Percentiles rank a stretch among this genome's conserved stretches.
phyloP scores from a whole-genome alignment of 2,888 invertebrate species.

The Coremacera marginata region DNA sequence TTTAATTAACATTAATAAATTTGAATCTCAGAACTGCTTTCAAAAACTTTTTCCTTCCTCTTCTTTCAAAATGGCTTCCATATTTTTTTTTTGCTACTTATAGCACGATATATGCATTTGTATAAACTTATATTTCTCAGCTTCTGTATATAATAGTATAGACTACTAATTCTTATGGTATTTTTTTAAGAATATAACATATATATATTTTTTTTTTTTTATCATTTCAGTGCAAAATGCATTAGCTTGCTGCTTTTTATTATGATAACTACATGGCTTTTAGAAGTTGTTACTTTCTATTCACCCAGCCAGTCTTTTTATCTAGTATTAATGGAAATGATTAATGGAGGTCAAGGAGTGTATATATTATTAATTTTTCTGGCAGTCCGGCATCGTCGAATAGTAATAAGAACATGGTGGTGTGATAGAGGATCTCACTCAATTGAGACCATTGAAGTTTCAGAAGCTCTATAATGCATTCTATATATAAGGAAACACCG shows the following conservation, averaged over 20 bases:
- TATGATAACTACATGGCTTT: conserved; percentile 79
- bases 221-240: conserved; percentile 62
- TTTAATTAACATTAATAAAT: too few species aligned
- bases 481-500: too few species aligned
- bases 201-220: background rate
- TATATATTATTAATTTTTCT: conserved; percentile 78
- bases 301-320: conserved; percentile 60
- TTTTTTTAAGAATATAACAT: background rate
- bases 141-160: too few species aligned
- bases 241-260: conserved; percentile 73
- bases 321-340: conserved; percentile 77
- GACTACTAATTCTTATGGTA: too few species aligned
- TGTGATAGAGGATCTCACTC: conserved; percentile 66
- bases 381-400: conserved; percentile 62
- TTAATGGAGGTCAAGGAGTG: conserved; percentile 79
- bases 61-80: too few species aligned
- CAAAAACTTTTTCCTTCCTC: too few species aligned
- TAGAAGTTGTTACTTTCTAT: conserved; percentile 77
- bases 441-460: conserved; percentile 52
- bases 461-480: background rate
- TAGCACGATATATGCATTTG: too few species aligned
- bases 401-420: conserved; percentile 67
- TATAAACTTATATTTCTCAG: too few species aligned
- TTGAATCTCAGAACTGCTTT: too few species aligned
- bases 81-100: too few species aligned